Conservation (phyloP, 2,113 vertebrate genomes). For the Dolichallabes microphthalmus region DNA sequence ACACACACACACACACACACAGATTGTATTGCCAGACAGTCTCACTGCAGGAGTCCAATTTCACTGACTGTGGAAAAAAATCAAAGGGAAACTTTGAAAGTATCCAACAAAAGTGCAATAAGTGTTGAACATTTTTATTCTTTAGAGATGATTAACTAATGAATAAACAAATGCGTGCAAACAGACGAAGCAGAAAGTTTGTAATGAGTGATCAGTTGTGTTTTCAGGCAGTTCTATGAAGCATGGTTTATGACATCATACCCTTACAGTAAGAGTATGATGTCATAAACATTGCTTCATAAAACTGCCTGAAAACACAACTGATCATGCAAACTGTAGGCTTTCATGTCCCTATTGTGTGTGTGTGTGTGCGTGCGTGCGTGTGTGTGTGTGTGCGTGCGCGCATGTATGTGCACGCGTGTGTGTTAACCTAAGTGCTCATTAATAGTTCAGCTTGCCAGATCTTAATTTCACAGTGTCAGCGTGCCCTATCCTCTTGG, state of each 20-base stretch:
- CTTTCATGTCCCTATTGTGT: background rate
- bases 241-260: background rate
- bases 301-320: background rate
- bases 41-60: constrained; percentile 15
- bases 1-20: constrained; percentile 3
- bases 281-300: background rate
- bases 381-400: constrained; percentile 32
- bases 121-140: background rate
- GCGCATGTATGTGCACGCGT: constrained; percentile 8
- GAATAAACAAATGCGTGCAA: background rate
- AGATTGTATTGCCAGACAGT: constrained; percentile 17
- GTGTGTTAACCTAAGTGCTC: constrained; percentile 37
- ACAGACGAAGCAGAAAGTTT: background rate
- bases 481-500: constrained; percentile 20
- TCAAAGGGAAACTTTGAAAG: constrained; percentile 2
- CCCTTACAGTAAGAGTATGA: background rate
- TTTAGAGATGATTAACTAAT: background rate
- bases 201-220: constrained; percentile 1
- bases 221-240: background rate
- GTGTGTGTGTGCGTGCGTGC: constrained; percentile 19
- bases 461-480: constrained; percentile 30
- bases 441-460: constrained; percentile 46
- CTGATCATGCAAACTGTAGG: background rate
- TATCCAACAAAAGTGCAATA: background rate
- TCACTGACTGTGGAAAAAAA: constrained; percentile 17